A percentile compares a stretch with the other conserved stretches of the same genome.
phyloP scores from a whole-genome alignment of 2,888 invertebrate species.

The Drosophila anomelani region DNA sequence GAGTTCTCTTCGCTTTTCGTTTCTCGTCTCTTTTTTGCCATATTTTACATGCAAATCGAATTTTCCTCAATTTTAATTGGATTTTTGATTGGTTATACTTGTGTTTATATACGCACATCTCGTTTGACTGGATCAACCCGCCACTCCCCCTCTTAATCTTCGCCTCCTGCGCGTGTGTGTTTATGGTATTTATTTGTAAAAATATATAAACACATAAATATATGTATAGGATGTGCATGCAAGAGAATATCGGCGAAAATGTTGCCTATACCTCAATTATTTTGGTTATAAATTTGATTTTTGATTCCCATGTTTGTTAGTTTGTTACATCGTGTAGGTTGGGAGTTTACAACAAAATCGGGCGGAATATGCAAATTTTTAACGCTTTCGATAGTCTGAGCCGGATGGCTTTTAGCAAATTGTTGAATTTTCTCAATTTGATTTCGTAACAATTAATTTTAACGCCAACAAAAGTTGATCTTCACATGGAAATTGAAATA shows the following conservation, averaged over 20 bases:
- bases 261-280: constrained; percentile 46
- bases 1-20: constrained; percentile 28
- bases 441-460: constrained; percentile 22
- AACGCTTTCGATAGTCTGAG: constrained; percentile 1
- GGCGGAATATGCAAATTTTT: constrained; percentile 34
- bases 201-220: constrained; percentile 17
- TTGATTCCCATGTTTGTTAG: constrained; percentile 48
- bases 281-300: constrained; percentile 47
- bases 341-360: constrained; percentile 69
- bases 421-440: constrained; percentile 8
- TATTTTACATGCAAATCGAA: constrained; percentile 84
- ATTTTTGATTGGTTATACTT: constrained; percentile 84
- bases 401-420: constrained; percentile 15
- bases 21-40: constrained; percentile 59
- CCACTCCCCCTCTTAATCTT: constrained; percentile 25
- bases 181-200: constrained; percentile 51
- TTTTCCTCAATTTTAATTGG: constrained; percentile 84
- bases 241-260: constrained; percentile 42
- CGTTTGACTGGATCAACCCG: constrained; percentile 40
- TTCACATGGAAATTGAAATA: constrained; percentile 34
- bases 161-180: constrained; percentile 10
- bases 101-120: constrained; percentile 78
- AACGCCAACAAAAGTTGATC: neutral
- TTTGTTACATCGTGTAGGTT: constrained; percentile 63
- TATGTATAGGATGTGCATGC: constrained; percentile 18